Conservation (phyloP, 2,888 invertebrate genomes). For the Mantis religiosa region DNA sequence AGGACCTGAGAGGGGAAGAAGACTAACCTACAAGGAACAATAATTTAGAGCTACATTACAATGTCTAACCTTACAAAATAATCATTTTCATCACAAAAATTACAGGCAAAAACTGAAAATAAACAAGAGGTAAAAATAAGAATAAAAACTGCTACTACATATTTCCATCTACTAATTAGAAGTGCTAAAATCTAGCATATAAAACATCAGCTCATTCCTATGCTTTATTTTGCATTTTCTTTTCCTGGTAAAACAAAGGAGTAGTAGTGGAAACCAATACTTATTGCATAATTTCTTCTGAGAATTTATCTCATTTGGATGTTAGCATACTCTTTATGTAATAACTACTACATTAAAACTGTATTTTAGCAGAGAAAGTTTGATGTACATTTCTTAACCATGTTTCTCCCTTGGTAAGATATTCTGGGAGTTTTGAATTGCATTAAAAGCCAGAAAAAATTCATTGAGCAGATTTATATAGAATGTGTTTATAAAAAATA, state of each 20-base stretch:
- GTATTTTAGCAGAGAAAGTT: too few species aligned
- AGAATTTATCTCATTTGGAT: too few species aligned
- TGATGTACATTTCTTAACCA: too few species aligned
- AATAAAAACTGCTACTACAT: background rate
- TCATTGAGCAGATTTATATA: too few species aligned
- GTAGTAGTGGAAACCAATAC: too few species aligned
- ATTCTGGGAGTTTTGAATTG: too few species aligned
- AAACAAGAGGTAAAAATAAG: background rate
- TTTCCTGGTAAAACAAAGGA: background rate
- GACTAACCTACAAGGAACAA: background rate
- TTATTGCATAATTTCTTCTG: too few species aligned
- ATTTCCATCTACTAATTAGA: background rate
- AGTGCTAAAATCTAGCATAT: background rate
- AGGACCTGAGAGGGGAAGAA: slow-evolving; percentile 40
- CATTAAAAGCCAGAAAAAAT: too few species aligned
- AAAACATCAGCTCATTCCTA: background rate
- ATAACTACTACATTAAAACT: too few species aligned
- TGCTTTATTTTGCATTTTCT: background rate
- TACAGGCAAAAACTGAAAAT: background rate
- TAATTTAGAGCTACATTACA: background rate
- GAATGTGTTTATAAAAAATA: too few species aligned
- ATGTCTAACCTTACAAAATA: background rate
- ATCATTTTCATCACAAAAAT: background rate
- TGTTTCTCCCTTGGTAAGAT: too few species aligned
- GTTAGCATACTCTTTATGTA: too few species aligned